Evolutionary conservation across 1,140 invertebrate genomes (phyloP), one percentile per base, ranked within the genome.

Genomic region (Drosophila paulistorum): DNA sequence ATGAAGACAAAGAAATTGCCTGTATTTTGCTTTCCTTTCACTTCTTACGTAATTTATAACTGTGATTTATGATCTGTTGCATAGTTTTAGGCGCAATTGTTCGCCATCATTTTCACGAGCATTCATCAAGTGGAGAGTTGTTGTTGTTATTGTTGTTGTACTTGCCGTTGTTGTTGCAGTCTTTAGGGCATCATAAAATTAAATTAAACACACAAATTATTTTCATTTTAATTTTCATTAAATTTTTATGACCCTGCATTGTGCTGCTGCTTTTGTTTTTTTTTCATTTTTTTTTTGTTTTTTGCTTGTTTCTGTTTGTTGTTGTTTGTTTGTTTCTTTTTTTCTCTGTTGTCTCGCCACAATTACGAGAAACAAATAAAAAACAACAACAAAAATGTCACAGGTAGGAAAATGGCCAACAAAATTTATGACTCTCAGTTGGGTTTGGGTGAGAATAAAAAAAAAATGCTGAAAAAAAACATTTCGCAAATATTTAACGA

Each of bases 221-320:
- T 79, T 83, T 89, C 83, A 83, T 87, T 87, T 87, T 87, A 89
- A 87, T 87, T 87, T 87, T 87, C 83, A 87, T 87, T 89, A 89
- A 87, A 87, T 87, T 87, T 86, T 86, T 76, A 86, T 87, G 79
- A 69, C 63, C 71, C 60, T 45, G 55, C 71, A 81, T 74, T 82
- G 74, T 85, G 77, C 51, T 65, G 70, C n/a, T 30, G n/a, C 60
- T 45, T 73, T 51, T 69, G 37, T 70, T 75, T 68, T 55, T 23
- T 63, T 58, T 23, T 17, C 17, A 17, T 17, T 0, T 17, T 17
- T 2, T 1, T 78, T 48, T 42, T 45, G 33, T 30, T 54, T 10
- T 35, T 48, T 48, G 35, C 62, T 68, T 58, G 51, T 68, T 64
- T 37, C 35, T 48, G 35, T 72, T 68, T 58, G 59, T 68, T 64